Evolutionary conservation across 2,113 vertebrate genomes (phyloP).

Genomic region (Hippocampus guttulatus): DNA sequence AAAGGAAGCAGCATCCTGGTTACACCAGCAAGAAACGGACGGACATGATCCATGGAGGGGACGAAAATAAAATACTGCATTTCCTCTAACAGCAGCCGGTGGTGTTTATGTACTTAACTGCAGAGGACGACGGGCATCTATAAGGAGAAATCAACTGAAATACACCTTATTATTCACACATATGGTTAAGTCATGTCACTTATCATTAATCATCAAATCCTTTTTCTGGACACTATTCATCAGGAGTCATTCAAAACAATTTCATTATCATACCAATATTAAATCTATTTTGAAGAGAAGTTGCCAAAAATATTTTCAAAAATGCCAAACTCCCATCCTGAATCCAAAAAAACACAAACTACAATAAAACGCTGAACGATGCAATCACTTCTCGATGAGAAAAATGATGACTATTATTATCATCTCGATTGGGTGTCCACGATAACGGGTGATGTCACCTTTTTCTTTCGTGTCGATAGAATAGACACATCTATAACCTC

Average conservation of each 20-base stretch:
- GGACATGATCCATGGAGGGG: conserved; percentile 4
- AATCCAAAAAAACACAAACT: neutral
- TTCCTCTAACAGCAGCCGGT: neutral
- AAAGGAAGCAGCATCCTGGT: conserved; percentile 27
- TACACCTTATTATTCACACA: neutral
- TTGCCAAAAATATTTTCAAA: too few relatives aligned
- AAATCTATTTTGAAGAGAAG: too few relatives aligned
- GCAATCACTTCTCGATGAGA: too few relatives aligned
- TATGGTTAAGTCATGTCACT: too few relatives aligned
- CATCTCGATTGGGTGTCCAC: too few relatives aligned
- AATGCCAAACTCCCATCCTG: neutral
- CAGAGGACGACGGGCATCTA: neutral
- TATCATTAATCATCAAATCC: too few relatives aligned
- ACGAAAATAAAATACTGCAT: neutral
- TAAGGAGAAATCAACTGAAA: neutral
- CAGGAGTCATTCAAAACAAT: too few relatives aligned
- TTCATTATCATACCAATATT: too few relatives aligned
- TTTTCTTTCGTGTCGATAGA: neutral
- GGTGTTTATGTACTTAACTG: neutral
- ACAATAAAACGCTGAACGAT: neutral
- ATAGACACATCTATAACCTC: neutral
- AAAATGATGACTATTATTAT: too few relatives aligned
- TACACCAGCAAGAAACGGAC: conserved; percentile 23
- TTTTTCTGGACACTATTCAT: too few relatives aligned
- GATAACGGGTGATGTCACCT: too few relatives aligned